A percentile compares a stretch with the other conserved stretches of the same genome.
These are phyloP conservation scores for Peromyscus aztecus DNA, from an alignment of 2,797 vertebrate genomes.

Conservation along the genomic window DNA sequence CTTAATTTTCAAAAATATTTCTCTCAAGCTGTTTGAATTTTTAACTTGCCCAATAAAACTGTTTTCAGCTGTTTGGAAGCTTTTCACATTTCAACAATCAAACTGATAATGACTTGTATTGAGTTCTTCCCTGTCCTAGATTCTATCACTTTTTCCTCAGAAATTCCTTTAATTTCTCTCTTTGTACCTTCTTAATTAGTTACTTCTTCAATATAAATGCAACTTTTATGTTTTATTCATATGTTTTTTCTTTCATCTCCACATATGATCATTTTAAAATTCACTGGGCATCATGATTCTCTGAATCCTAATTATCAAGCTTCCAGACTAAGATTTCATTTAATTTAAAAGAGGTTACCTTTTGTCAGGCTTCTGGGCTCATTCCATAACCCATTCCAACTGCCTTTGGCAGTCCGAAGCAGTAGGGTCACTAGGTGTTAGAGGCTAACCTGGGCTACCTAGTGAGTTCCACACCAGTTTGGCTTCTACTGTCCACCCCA, in stretches of 20 bases:
- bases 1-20: slow-evolving; percentile 9
- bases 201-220: background rate
- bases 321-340: background rate
- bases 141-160: slow-evolving; percentile 3
- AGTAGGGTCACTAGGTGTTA: background rate
- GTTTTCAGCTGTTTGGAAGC: background rate
- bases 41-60: background rate
- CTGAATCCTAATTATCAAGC: background rate
- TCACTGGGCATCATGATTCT: background rate
- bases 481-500: background rate
- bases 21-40: background rate
- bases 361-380: background rate
- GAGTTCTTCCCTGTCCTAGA: background rate
- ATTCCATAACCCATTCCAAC: background rate
- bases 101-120: background rate
- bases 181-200: background rate
- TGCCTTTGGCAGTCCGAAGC: too few relatives aligned
- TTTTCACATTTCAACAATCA: slow-evolving; percentile 25
- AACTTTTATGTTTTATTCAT: background rate
- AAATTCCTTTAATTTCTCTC: background rate
- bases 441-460: background rate
- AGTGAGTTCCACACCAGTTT: background rate
- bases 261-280: background rate
- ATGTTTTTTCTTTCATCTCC: background rate
- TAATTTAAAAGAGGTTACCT: background rate